A percentile compares a stretch with the other conserved stretches of the same genome.
phyloP scores from a whole-genome alignment of 2,113 vertebrate genomes.

The Galbula dea region DNA sequence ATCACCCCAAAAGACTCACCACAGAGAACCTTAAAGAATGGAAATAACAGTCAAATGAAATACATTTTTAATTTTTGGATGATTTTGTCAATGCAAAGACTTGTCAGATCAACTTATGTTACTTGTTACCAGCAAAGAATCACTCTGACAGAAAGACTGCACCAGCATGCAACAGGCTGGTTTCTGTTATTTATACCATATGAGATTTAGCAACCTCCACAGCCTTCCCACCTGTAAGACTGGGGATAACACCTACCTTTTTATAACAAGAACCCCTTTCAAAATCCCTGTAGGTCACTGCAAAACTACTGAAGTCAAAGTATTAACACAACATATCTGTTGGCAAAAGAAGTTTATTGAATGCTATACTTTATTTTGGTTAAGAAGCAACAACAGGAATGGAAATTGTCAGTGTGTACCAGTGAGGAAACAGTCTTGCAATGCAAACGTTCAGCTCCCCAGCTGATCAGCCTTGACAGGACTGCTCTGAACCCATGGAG shows the following conservation, averaged over 20 bases:
- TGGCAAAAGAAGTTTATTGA: not conserved
- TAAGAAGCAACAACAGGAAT: not conserved
- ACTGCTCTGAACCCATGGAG: not conserved
- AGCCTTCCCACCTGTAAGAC: not conserved
- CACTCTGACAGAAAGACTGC: not conserved
- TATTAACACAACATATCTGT: not conserved
- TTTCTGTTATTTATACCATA: not conserved
- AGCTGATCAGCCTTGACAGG: not conserved
- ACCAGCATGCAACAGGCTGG: not conserved
- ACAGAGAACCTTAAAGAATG: not conserved
- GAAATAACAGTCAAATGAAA: not conserved
- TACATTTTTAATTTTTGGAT: not conserved
- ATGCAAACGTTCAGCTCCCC: conserved; percentile 4
- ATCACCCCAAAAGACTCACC: not conserved
- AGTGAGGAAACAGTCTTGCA: not conserved
- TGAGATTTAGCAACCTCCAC: not conserved
- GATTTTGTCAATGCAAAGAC: not conserved
- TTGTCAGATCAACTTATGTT: not conserved
- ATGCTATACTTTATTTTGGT: not conserved
- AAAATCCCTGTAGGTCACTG: not conserved
- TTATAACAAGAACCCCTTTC: not conserved
- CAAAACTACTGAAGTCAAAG: not conserved
- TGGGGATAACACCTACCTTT: not conserved
- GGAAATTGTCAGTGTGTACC: not conserved
- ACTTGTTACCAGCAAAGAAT: not conserved